phyloP scores from a whole-genome alignment of 2,113 vertebrate species.

The Indicator indicator region DNA sequence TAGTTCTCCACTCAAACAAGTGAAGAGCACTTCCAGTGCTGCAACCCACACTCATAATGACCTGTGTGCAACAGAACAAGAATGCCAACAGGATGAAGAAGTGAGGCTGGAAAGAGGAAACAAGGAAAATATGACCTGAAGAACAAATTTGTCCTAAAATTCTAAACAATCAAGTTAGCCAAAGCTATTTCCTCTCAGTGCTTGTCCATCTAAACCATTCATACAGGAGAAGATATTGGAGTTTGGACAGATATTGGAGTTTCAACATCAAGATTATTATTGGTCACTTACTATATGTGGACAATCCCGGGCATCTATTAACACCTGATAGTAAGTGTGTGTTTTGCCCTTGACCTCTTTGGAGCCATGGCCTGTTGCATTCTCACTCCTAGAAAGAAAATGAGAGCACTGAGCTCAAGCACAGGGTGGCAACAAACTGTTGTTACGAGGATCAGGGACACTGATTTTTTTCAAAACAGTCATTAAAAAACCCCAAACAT shows the following conservation, averaged over 20 bases:
- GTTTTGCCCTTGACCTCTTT: constrained; percentile 98
- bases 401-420: neutral
- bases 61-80: neutral
- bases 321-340: constrained; percentile 97
- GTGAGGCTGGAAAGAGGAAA: neutral
- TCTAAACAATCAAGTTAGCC: neutral
- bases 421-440: neutral
- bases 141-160: neutral
- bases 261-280: neutral
- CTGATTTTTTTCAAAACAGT: neutral
- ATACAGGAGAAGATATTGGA: accelerated
- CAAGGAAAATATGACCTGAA: neutral
- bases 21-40: neutral
- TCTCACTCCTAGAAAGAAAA: constrained; percentile 75
- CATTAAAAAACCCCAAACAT: too few species aligned
- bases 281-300: constrained; percentile 92
- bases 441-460: neutral
- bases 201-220: neutral
- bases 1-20: neutral
- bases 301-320: constrained; percentile 94
- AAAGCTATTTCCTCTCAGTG: neutral
- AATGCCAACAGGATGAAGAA: neutral
- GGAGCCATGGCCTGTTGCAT: constrained; percentile 84
- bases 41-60: neutral
- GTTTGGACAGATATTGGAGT: neutral